Conservation (phyloP, 2,888 invertebrate genomes). For the Drosophila buzzatii region DNA sequence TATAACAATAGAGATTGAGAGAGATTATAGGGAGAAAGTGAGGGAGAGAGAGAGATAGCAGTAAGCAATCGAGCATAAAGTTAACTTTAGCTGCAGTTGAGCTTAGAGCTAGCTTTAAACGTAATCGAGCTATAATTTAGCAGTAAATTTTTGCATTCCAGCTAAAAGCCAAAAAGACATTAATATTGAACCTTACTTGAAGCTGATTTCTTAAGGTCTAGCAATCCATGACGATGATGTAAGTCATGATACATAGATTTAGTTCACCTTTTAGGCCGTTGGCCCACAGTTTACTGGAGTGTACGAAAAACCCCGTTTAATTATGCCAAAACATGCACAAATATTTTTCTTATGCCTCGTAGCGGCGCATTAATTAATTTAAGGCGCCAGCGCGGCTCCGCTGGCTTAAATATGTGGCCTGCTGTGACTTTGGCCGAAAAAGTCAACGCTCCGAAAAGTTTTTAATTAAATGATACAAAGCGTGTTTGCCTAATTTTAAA, state of each 20-base stretch:
- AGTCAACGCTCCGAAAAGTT: constrained; percentile 63
- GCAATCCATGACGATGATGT: neutral
- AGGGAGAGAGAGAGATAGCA: neutral
- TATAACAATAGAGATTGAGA: neutral
- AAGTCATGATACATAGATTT: constrained; percentile 12
- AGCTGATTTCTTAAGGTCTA: neutral
- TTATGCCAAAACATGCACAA: constrained; percentile 76
- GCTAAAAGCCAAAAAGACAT: neutral
- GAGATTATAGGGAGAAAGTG: neutral
- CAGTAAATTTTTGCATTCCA: neutral
- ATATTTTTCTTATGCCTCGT: constrained; percentile 72
- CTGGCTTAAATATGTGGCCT: constrained; percentile 62
- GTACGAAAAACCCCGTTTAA: constrained; percentile 64
- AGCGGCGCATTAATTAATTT: constrained; percentile 74
- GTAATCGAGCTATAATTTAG: neutral
- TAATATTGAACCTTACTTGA: neutral
- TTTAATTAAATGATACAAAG: constrained; percentile 76
- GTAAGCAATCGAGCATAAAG: constrained; percentile 2
- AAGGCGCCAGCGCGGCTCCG: constrained; percentile 49
- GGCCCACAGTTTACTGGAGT: constrained; percentile 14
- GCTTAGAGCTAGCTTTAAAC: neutral
- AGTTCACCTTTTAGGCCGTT: constrained; percentile 16
- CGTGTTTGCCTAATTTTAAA: constrained; percentile 63
- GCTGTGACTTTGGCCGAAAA: constrained; percentile 58
- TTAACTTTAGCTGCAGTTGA: constrained; percentile 1